These are phyloP conservation scores for Coremacera marginata DNA, from an alignment of 2,888 invertebrate genomes.

Conservation along the genomic window DNA sequence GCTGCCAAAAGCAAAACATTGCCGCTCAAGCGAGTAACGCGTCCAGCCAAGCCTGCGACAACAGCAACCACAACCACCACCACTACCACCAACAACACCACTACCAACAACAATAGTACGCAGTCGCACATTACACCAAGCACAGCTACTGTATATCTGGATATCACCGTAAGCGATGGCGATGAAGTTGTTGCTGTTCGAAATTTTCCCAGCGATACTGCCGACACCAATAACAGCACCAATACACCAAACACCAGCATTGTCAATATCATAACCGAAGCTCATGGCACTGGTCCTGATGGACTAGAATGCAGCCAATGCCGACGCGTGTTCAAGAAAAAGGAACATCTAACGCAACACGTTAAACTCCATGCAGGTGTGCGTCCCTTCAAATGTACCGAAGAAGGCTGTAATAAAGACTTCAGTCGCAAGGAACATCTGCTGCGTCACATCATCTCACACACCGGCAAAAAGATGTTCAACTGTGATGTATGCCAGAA, in stretches of 20 bases:
- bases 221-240: constrained; percentile 20
- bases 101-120: constrained; percentile 27
- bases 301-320: constrained; percentile 72
- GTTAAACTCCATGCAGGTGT: constrained; percentile 77
- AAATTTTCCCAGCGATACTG: background rate
- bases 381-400: constrained; percentile 76
- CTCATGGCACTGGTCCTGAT: constrained; percentile 37
- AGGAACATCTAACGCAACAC: constrained; percentile 79
- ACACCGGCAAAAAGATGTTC: constrained; percentile 78
- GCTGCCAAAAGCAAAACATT: constrained; percentile 45
- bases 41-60: background rate
- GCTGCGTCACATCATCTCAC: constrained; percentile 76
- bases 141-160: too few relatives aligned
- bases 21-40: background rate
- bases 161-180: constrained; percentile 5
- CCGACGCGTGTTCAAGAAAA: constrained; percentile 76
- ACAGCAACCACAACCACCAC: constrained; percentile 19
- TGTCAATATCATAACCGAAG: constrained; percentile 31
- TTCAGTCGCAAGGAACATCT: constrained; percentile 80
- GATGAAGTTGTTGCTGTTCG: background rate
- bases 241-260: constrained; percentile 18
- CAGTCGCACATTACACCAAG: background rate
- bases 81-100: constrained; percentile 20
- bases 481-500: constrained; percentile 75
- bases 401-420: constrained; percentile 73